These are phyloP conservation scores for Notarius lentiginosus DNA, from an alignment of 2,113 vertebrate species.

Conservation along the genomic window DNA sequence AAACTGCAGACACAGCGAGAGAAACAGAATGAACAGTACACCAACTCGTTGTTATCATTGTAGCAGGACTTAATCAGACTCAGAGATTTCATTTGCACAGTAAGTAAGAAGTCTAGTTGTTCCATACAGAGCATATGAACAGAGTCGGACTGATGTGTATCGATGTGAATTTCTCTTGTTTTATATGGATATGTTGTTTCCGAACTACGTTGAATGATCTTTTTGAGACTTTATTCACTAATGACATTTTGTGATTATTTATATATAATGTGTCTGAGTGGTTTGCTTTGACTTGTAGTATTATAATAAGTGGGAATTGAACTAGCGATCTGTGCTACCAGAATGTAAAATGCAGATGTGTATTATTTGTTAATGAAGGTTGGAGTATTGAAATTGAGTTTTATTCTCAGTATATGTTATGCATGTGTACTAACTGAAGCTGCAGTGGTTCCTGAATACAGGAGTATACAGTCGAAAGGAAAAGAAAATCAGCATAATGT, in stretches of 20 bases:
- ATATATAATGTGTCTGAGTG: not conserved
- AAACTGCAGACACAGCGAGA: slow-evolving; percentile 51
- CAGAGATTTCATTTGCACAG: slow-evolving; percentile 37
- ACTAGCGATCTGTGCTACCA: not conserved
- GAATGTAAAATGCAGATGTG: not conserved
- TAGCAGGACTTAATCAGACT: slow-evolving; percentile 40
- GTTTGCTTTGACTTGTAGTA: not conserved
- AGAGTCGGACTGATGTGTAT: not conserved
- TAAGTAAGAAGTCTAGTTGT: slow-evolving; percentile 34
- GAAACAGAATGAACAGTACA: slow-evolving; percentile 31
- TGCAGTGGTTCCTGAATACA: not conserved
- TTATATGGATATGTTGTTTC: not conserved
- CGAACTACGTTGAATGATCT: not conserved
- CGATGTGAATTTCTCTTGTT: not conserved
- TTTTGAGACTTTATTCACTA: not conserved
- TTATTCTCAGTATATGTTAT: not conserved
- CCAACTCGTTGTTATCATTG: slow-evolving; percentile 28
- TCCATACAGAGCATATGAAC: slow-evolving; percentile 10
- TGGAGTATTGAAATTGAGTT: not conserved
- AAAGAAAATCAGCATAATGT: not conserved
- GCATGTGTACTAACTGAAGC: not conserved
- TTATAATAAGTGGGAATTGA: not conserved
- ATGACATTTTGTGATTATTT: not conserved
- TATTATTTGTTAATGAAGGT: not conserved
- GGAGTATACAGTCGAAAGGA: not conserved